Base-by-base conservation (phyloP, 2,888 invertebrate genomes). In the Chrysomela aeneicollis region DNA sequence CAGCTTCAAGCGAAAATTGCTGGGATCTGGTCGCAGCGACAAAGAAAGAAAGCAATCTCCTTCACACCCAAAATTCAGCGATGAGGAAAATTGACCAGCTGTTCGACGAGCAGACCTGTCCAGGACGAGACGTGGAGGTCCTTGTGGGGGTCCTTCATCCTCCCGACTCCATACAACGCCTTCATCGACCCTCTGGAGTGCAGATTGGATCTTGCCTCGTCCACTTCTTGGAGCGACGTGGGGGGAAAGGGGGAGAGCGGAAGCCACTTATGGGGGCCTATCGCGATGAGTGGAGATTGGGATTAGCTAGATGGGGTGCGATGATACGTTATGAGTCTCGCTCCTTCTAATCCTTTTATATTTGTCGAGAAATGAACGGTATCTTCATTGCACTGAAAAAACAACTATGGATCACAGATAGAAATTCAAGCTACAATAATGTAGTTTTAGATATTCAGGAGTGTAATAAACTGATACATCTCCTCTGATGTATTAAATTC, bases 11-110 rank as follows among this genome's bases (percentile, higher is more conserved):
- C n/a, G 26, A 26, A 26, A 26, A 26, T 26, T 5, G 3, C 26
- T 26, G 6, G 26, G 6, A 26, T 3, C 26, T 26, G 26, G 6
- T 26, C 26, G 6, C 6, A 26, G 26, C 6, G 26, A 26, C 4
- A 6, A 26, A 26, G 26, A 26, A 26, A 35, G 2, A 42, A 42
- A 15, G n/a, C 15, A 42, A 42, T 42, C n/a, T 15, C 6, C 15
- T 15, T 6, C 4, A 6, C 15, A 42, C 12, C 15, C 6, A 4
- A n/a, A 26, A 57, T 10, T 46, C 57, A 42, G 17, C 26, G 57
- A 57, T 46, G 57, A 26, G 57, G 57, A 57, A 57, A 57, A 57
- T 57, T 57, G 57, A 18, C 12, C 26, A 42, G 37, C 42, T 42
- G 42, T 42, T 55, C 42, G 22, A 22, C 21, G 21, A 42, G 55